These are phyloP conservation scores for Gymnodraco acuticeps DNA, from an alignment of 2,797 vertebrate genomes.

Conservation along the genomic window DNA sequence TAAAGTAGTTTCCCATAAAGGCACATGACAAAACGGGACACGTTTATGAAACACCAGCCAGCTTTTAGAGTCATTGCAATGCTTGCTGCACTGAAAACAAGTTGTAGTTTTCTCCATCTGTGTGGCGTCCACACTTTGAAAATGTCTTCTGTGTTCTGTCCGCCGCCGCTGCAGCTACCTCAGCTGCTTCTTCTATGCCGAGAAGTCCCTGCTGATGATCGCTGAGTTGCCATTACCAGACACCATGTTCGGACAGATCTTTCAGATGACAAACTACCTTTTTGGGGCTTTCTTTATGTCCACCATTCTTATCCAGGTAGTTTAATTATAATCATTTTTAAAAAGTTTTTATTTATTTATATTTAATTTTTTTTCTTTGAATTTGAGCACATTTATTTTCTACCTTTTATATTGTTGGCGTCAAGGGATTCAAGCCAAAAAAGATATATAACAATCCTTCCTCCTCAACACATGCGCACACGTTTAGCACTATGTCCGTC, in stretches of 20 bases:
- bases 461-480: neutral
- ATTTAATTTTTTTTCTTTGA: neutral
- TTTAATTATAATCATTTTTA: conserved; percentile 14
- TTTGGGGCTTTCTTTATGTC: conserved; percentile 85
- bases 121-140: neutral
- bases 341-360: neutral
- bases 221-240: conserved; percentile 83
- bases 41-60: neutral
- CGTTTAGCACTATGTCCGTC: neutral
- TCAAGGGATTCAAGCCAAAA: conserved; percentile 30
- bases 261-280: conserved; percentile 89
- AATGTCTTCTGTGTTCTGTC: conserved; percentile 41
- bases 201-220: conserved; percentile 87
- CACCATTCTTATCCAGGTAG: conserved; percentile 84
- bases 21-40: neutral
- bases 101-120: neutral
- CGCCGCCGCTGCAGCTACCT: conserved; percentile 82
- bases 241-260: conserved; percentile 83
- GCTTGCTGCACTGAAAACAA: conserved; percentile 1
- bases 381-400: neutral
- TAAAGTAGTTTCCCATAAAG: neutral
- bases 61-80: neutral
- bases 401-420: neutral
- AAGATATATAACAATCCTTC: neutral
- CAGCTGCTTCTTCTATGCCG: conserved; percentile 86